These are phyloP conservation scores for Pocota personata DNA, from an alignment of 2,888 invertebrate species.

Conservation along the genomic window DNA sequence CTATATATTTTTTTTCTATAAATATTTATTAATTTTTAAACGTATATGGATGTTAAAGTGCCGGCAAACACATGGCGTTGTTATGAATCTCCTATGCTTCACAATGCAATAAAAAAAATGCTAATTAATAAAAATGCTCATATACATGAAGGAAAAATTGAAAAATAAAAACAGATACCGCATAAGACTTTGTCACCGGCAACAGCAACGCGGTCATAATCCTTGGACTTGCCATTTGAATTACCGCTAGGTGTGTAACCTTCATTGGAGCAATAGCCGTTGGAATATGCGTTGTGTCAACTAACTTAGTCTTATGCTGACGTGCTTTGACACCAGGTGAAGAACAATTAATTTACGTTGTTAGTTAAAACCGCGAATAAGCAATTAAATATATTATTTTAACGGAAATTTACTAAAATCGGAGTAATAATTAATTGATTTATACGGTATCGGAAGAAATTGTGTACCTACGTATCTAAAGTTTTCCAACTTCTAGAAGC, in stretches of 20 bases:
- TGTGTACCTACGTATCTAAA: neutral
- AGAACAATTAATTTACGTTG: neutral
- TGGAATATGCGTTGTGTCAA: slow-evolving; percentile 28
- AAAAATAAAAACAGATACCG: neutral
- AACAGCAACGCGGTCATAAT: slow-evolving; percentile 40
- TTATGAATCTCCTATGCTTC: neutral
- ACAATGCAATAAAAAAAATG: neutral
- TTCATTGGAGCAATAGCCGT: slow-evolving; percentile 20
- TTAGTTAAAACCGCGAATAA: neutral
- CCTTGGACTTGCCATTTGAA: slow-evolving; percentile 76
- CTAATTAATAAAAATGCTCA: neutral
- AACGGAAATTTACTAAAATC: neutral
- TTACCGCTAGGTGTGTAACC: slow-evolving; percentile 65
- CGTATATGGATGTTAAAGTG: slow-evolving; percentile 1
- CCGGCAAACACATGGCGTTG: slow-evolving; percentile 31
- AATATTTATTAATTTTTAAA: slow-evolving; percentile 36
- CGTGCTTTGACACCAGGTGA: neutral
- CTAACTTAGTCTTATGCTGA: slow-evolving; percentile 5
- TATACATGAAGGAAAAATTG: neutral
- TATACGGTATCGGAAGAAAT: no score
- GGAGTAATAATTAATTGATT: no score
- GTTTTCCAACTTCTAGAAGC: neutral
- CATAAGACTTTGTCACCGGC: neutral
- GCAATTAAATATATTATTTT: neutral
- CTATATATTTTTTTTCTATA: slow-evolving; percentile 15